Evolutionary conservation across 2,797 vertebrate genomes (phyloP).

Genomic region (Danio jaintianensis): DNA sequence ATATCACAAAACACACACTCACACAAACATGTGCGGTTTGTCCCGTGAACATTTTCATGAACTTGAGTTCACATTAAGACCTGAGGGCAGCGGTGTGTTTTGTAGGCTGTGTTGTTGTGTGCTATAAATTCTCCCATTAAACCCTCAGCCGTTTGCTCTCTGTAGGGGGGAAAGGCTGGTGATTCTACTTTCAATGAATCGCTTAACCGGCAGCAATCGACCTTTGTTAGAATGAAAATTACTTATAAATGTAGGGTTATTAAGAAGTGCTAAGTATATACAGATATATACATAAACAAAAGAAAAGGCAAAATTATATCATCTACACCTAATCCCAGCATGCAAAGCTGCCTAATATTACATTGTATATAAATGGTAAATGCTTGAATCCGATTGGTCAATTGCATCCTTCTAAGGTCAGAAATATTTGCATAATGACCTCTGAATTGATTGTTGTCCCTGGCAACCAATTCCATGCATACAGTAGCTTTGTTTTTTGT

Average conservation of each 20-base stretch:
- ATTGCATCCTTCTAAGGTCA: not conserved
- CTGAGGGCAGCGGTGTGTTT: constrained; percentile 33
- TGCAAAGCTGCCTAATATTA: constrained; percentile 34
- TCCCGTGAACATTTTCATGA: not conserved
- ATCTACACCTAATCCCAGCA: constrained; percentile 35
- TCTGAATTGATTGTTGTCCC: not conserved
- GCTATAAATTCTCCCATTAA: constrained; percentile 71
- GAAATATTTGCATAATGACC: not conserved
- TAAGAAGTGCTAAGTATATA: constrained; percentile 75
- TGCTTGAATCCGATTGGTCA: not conserved
- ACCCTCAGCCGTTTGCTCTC: constrained; percentile 72
- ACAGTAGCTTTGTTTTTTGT: not conserved
- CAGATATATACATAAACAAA: constrained; percentile 75
- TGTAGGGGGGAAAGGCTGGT: constrained; percentile 65
- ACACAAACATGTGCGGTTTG: not conserved
- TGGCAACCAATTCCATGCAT: not conserved
- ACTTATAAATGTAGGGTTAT: constrained; percentile 78
- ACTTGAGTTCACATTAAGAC: constrained; percentile 10
- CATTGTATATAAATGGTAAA: not conserved
- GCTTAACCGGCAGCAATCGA: constrained; percentile 71
- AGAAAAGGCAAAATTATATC: constrained; percentile 69
- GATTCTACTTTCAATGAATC: constrained; percentile 72
- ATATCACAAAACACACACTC: constrained; percentile 16
- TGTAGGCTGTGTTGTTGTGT: constrained; percentile 23
- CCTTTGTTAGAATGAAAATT: constrained; percentile 79